Conservation (phyloP, 2,113 vertebrate genomes). For the Tympanuchus pallidicinctus region DNA sequence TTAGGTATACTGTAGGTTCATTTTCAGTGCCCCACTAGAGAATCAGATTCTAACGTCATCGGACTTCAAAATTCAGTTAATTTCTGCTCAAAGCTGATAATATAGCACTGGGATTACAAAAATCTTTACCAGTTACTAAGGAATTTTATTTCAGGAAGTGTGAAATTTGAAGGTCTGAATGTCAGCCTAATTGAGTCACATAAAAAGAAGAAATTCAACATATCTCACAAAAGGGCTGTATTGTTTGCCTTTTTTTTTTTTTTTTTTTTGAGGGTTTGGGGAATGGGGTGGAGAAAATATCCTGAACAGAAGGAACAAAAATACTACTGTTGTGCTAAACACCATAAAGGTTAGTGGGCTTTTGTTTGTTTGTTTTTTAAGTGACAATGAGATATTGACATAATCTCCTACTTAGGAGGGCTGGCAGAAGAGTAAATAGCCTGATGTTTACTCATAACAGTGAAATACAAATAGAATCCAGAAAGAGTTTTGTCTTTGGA, state of each 20-base stretch:
- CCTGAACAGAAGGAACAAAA: background rate
- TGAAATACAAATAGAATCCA: background rate
- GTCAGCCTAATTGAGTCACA: background rate
- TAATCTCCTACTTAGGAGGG: background rate
- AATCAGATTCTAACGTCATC: background rate
- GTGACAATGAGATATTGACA: background rate
- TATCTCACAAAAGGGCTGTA: background rate
- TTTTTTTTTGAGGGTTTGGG: no score
- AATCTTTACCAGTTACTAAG: fast-evolving
- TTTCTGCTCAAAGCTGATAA: background rate
- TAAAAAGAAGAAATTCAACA: background rate
- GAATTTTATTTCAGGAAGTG: background rate
- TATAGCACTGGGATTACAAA: background rate
- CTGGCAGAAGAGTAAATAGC: background rate
- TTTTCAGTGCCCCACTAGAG: background rate
- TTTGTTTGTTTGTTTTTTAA: background rate
- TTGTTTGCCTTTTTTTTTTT: background rate
- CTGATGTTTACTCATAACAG: background rate
- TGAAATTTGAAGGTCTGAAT: background rate
- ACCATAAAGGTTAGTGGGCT: background rate
- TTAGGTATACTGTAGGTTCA: background rate
- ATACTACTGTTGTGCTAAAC: background rate
- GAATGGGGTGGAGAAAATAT: background rate
- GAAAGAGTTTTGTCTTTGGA: background rate
- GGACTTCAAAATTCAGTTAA: background rate